Base-by-base conservation (phyloP, 2,888 invertebrate genomes). In the Dyspetes luteomarginatus region DNA sequence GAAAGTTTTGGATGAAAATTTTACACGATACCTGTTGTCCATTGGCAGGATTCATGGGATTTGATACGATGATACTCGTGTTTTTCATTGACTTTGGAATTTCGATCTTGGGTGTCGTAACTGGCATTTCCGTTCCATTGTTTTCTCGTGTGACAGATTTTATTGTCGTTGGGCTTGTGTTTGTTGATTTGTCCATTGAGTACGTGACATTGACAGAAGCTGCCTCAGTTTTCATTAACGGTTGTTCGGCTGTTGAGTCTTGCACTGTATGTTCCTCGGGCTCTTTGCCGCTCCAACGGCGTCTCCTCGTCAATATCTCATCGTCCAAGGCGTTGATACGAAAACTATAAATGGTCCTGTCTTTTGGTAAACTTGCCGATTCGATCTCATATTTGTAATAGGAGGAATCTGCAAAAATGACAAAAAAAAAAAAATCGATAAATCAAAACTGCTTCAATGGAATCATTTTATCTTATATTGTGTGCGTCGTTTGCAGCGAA, bases 121-220 rank as follows among this genome's bases (percentile, higher is more conserved):
- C 64, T 0, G 80, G 28, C 3, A 72, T 74, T 48, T 83, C 82
- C 17, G 81, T 83, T 1, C 79, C 43, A n/a, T 74, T 82, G 12
- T 50, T 41, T 17, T 75, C 45, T 7, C 65, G 5, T 15, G 73
- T 30, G 4, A 73, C 64, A n/a, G n/a, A n/a, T n/a, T n/a, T n/a
- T 22, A 50, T 77, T 24, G 36, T 19, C n/a, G 77, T 41, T 22
- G 80, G 36, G 17, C 24, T 43, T 15, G 36, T 17, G 19, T 72
- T 36, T 15, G 82, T 75, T 12, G 56, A 28, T 43, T 84, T 82
- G 24, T 78, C 84, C 43, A 88, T 88, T 12, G 86, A 81, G 72
- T 90, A 88, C 2, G 88, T 79, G 4, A 89, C 85, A 62, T 85
- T 87, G 3, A 62, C 52, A 4, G 83, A 69, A 19, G 73, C 3